These are phyloP conservation scores for Drosophila pegasa DNA, from an alignment of 2,888 invertebrate species.

Conservation along the genomic window DNA sequence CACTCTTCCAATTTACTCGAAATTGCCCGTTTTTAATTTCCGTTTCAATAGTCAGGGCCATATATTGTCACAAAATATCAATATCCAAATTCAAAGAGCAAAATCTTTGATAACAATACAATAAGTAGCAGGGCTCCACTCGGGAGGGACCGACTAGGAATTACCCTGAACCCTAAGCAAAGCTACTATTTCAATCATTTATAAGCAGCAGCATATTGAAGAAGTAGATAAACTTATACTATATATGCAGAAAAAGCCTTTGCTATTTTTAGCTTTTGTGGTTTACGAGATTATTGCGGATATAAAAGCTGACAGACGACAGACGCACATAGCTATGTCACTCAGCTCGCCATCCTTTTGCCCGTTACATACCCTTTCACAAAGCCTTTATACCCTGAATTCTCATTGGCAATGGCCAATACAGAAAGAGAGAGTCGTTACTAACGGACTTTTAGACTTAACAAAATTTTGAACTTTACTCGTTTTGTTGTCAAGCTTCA, in stretches of 20 bases:
- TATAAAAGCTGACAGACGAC: no score
- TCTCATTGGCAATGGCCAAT: neutral
- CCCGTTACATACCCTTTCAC: no score
- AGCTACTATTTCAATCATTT: neutral
- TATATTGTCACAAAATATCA: conserved; percentile 27
- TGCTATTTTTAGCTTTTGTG: no score
- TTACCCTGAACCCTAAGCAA: neutral
- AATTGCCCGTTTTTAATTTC: conserved; percentile 58
- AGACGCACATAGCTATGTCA: no score
- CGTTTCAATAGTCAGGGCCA: conserved; percentile 43
- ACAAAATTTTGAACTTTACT: neutral
- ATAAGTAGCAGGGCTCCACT: neutral
- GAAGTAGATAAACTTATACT: no score
- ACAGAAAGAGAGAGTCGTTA: neutral
- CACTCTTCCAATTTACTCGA: neutral
- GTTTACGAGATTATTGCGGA: no score
- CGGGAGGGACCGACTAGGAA: accelerated
- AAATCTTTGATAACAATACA: neutral
- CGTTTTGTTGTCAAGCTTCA: conserved; percentile 7
- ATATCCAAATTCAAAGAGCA: conserved; percentile 18
- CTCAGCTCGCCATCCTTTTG: no score
- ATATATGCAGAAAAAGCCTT: no score
- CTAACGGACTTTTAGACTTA: neutral
- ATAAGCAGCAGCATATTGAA: no score
- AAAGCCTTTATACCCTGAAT: neutral